phyloP scores from a whole-genome alignment of 2,113 vertebrate species.

The Carassius gibelio region DNA sequence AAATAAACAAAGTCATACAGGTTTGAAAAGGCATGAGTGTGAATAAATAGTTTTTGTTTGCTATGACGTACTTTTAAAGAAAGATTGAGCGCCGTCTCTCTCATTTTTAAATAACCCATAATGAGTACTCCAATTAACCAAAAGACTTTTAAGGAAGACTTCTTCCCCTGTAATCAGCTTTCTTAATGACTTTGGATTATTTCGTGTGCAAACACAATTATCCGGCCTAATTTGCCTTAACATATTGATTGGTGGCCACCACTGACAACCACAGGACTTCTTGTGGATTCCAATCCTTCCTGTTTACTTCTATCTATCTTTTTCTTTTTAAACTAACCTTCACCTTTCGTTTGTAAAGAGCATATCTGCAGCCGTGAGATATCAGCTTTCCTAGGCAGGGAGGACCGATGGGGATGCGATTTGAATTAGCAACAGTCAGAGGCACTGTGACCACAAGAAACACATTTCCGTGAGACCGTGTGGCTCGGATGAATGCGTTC shows the following conservation, averaged over 20 bases:
- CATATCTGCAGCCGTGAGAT: conserved; percentile 1
- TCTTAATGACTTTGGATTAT: conserved; percentile 64
- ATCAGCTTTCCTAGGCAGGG: conserved; percentile 2
- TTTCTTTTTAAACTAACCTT: conserved; percentile 1
- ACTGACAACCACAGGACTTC: conserved; percentile 52
- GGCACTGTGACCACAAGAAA: conserved; percentile 25
- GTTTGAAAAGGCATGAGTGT: not conserved
- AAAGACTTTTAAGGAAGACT: conserved; percentile 54
- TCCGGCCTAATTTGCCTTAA: conserved; percentile 58
- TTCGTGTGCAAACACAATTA: conserved; percentile 62
- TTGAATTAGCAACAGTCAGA: conserved; percentile 24
- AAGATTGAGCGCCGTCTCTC: conserved; percentile 41
- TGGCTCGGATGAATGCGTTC: not conserved
- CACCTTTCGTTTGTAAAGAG: conserved; percentile 39
- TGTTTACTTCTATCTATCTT: conserved; percentile 32
- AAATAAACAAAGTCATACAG: not conserved
- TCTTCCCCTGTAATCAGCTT: conserved; percentile 54
- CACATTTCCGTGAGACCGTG: not conserved
- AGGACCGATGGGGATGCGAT: conserved; percentile 22
- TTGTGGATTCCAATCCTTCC: conserved; percentile 34
- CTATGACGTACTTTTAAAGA: not conserved
- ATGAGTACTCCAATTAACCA: conserved; percentile 55
- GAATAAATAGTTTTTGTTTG: not conserved
- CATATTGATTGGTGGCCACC: conserved; percentile 55
- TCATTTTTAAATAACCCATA: conserved; percentile 48